These are phyloP conservation scores for Trachemys scripta DNA, from an alignment of 2,113 vertebrate genomes.

Conservation along the genomic window DNA sequence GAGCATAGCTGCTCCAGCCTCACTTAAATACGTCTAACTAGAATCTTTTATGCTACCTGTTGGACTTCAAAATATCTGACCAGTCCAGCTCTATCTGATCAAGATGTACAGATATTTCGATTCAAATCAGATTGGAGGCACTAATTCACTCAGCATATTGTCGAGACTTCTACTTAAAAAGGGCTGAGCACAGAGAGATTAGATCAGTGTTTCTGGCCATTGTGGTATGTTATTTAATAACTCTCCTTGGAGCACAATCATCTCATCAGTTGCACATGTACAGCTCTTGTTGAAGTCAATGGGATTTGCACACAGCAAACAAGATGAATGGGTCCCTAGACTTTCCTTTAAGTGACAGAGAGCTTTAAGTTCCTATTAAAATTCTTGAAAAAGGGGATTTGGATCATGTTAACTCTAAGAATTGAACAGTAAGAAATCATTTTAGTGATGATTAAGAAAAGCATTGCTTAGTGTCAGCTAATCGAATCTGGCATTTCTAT, in stretches of 20 bases:
- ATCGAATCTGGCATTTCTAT: background rate
- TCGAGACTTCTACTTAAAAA: background rate
- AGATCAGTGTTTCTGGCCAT: background rate
- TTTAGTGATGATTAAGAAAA: background rate
- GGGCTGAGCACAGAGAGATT: background rate
- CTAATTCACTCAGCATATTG: background rate
- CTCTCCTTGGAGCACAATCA: background rate
- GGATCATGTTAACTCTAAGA: background rate
- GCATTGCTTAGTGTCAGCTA: background rate
- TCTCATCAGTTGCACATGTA: background rate
- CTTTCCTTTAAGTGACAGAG: background rate
- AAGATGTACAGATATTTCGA: background rate
- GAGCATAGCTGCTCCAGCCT: background rate
- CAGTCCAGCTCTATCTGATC: background rate
- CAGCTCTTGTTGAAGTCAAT: background rate
- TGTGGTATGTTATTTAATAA: background rate
- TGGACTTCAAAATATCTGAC: background rate
- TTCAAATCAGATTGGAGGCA: background rate
- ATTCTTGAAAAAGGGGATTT: background rate
- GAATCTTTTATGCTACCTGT: background rate
- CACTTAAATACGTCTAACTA: background rate
- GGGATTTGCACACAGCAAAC: rapidly evolving
- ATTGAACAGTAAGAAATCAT: background rate
- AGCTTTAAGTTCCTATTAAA: background rate
- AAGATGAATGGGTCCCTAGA: background rate